Conservation (phyloP, 2,888 invertebrate genomes). For the Pantelozetes paolii region DNA sequence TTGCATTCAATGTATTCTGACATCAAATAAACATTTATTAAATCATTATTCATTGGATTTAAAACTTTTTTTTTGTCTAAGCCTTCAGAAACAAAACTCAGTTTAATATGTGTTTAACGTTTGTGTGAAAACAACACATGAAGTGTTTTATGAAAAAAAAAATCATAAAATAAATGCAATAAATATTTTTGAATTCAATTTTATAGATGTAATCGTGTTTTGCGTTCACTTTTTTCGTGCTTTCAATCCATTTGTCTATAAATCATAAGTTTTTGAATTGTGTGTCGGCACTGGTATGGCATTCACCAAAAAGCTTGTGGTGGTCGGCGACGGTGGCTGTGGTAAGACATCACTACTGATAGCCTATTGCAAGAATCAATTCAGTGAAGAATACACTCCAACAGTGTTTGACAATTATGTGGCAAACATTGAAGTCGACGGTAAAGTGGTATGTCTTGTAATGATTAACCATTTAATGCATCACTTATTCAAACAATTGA, state of each 20-base stretch:
- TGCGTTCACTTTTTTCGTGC: background rate
- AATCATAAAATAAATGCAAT: no score
- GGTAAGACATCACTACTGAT: conserved; percentile 22
- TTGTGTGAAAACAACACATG: background rate
- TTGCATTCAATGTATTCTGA: background rate
- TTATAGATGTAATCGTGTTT: background rate
- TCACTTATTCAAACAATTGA: background rate
- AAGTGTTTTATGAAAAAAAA: no score
- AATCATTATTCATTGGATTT: background rate
- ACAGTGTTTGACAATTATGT: conserved; percentile 31
- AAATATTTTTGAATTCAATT: no score
- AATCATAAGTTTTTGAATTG: background rate
- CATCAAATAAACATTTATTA: background rate
- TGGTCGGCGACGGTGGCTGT: conserved; percentile 24
- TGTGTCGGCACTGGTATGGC: background rate
- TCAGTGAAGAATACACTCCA: conserved; percentile 17
- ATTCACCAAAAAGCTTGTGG: conserved; percentile 29
- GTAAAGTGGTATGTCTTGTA: conserved; percentile 18
- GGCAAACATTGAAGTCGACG: conserved; percentile 29
- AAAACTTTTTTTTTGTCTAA: background rate
- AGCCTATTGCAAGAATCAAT: conserved; percentile 20
- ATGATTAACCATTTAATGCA: background rate
- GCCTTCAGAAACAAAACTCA: background rate
- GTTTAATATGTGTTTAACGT: background rate
- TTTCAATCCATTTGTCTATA: background rate